Conservation (phyloP, 2,888 invertebrate genomes). For the Fragum sueziense region DNA sequence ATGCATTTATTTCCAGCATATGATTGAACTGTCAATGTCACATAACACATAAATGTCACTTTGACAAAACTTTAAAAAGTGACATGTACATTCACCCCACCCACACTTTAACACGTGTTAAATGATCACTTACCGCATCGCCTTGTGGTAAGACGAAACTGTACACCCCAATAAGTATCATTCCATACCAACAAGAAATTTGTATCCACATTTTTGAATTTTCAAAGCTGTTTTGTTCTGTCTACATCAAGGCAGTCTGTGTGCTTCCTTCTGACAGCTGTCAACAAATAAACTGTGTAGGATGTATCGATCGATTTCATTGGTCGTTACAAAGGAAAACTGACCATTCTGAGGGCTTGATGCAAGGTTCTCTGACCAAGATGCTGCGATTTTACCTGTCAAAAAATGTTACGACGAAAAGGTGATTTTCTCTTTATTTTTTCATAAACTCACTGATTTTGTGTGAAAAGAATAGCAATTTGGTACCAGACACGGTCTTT, state of each 20-base stretch:
- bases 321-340: background rate
- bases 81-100: slow-evolving; percentile 12
- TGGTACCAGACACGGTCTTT: too few species aligned
- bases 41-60: too few species aligned
- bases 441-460: too few species aligned
- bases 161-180: slow-evolving; percentile 42
- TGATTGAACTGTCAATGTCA: too few species aligned
- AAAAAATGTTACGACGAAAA: background rate
- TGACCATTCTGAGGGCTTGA: background rate
- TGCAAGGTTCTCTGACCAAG: background rate
- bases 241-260: too few species aligned
- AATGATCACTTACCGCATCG: slow-evolving; percentile 37
- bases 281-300: background rate
- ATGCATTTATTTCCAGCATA: too few species aligned
- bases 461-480: too few species aligned
- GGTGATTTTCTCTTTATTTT: background rate
- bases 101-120: background rate
- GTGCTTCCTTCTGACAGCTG: background rate
- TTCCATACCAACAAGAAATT: slow-evolving; percentile 29
- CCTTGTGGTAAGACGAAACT: slow-evolving; percentile 35
- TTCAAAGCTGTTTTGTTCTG: background rate
- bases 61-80: slow-evolving; percentile 14
- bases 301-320: background rate
- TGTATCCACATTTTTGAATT: slow-evolving; percentile 46
- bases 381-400: background rate